Conservation (phyloP, 2,797 vertebrate genomes). For the Antrozous pallidus region DNA sequence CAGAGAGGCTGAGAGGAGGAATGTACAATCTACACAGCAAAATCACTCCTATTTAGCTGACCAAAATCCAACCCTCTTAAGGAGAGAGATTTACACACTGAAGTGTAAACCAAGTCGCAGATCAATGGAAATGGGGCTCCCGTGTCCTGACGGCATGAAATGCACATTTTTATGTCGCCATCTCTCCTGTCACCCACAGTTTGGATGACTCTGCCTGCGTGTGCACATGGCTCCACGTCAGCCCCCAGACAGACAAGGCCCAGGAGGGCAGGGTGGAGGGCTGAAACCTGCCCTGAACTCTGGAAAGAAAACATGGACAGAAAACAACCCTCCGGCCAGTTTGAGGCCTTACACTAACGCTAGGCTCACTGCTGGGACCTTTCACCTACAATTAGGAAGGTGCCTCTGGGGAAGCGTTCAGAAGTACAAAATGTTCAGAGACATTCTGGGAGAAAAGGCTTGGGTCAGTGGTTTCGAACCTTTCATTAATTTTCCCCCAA, state of each 20-base stretch:
- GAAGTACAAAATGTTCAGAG: conserved; percentile 57
- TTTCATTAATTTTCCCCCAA: conserved; percentile 52
- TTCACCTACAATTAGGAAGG: conserved; percentile 45
- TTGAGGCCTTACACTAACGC: neutral
- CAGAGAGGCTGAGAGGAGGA: neutral
- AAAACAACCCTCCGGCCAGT: neutral
- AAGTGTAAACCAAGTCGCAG: neutral
- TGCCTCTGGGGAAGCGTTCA: conserved; percentile 27
- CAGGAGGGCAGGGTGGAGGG: neutral
- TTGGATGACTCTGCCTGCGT: neutral
- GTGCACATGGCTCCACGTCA: neutral
- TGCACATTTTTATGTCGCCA: neutral
- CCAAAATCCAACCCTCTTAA: neutral
- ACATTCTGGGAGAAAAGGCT: conserved; percentile 57
- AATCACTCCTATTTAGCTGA: neutral
- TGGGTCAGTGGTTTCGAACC: conserved; percentile 59
- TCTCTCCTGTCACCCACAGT: neutral
- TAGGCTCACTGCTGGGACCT: neutral
- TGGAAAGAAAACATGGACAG: neutral
- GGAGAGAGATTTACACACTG: neutral
- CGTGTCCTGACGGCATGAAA: neutral
- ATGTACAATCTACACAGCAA: neutral
- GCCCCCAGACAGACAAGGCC: neutral
- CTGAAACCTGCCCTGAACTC: neutral
- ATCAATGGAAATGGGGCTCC: neutral